These are phyloP conservation scores for Alces alces DNA, from an alignment of 2,113 vertebrate genomes.

Conservation along the genomic window DNA sequence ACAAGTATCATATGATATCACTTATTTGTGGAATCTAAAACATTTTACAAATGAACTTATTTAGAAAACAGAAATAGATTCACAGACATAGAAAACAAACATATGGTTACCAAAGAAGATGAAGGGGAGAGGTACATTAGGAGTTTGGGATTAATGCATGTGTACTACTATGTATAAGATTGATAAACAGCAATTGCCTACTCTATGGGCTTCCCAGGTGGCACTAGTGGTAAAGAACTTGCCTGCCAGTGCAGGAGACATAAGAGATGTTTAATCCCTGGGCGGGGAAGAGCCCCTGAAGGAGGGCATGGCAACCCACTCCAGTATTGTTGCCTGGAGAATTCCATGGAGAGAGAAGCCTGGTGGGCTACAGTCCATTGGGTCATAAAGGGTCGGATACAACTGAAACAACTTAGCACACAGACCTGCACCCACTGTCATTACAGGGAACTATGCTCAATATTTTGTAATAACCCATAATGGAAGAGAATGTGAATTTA, in stretches of 20 bases:
- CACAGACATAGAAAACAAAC: not conserved
- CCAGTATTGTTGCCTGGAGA: not conserved
- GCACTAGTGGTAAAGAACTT: not conserved
- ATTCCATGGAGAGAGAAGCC: not conserved
- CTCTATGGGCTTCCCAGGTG: not conserved
- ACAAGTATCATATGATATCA: not conserved
- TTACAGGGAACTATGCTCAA: not conserved
- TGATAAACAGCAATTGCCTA: not conserved
- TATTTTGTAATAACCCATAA: not conserved
- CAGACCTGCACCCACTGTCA: not conserved
- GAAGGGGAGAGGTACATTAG: not conserved
- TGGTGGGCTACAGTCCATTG: not conserved
- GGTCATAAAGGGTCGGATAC: not conserved
- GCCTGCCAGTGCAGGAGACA: not conserved
- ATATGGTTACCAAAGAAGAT: not conserved
- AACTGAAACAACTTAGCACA: not conserved
- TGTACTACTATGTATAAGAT: not conserved
- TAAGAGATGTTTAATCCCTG: not conserved
- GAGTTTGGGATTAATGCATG: not conserved
- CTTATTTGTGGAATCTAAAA: not conserved
- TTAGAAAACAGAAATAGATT: not conserved
- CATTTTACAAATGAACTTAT: not conserved
- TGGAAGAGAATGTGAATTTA: not conserved
- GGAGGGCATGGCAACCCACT: not conserved
- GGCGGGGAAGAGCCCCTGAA: rapidly evolving